A percentile compares a stretch with the other conserved stretches of the same genome.
These are phyloP conservation scores for Dicentrarchus labrax DNA, from an alignment of 2,113 vertebrate species.

Conservation along the genomic window DNA sequence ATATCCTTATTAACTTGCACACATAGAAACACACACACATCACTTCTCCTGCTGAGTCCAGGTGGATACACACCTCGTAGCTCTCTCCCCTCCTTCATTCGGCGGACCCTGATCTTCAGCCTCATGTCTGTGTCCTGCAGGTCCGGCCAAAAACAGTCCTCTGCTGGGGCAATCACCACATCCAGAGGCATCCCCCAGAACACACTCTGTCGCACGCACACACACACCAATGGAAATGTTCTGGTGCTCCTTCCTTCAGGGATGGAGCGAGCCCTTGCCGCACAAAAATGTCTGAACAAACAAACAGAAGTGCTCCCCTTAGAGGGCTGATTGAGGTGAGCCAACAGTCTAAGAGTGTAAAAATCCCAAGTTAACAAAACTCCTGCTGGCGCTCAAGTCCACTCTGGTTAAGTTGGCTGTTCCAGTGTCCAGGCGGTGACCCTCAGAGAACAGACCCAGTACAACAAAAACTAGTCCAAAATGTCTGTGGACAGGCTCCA, in stretches of 20 bases:
- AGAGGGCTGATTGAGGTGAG: conserved; percentile 15
- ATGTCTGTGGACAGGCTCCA: conserved; percentile 48
- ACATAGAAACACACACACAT: conserved; percentile 1
- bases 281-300: conserved; percentile 47
- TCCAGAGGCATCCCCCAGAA: conserved; percentile 88
- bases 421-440: conserved; percentile 37
- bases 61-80: conserved; percentile 89
- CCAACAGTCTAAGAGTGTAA: conserved; percentile 11
- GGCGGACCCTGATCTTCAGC: conserved; percentile 93
- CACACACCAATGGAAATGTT: conserved; percentile 40
- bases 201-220: conserved; percentile 64
- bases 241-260: conserved; percentile 39
- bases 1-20: neutral
- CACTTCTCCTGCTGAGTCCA: conserved; percentile 46
- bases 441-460: conserved; percentile 26
- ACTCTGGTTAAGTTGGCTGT: conserved; percentile 30
- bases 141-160: conserved; percentile 90
- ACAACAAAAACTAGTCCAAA: conserved; percentile 57
- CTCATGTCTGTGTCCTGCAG: conserved; percentile 90
- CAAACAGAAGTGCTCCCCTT: conserved; percentile 36
- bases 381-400: conserved; percentile 40
- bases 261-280: conserved; percentile 38
- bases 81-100: conserved; percentile 91
- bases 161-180: conserved; percentile 87
- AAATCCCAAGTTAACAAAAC: conserved; percentile 50